Conservation (phyloP, 2,888 invertebrate species). For the Leptinotarsa peninsularis region DNA sequence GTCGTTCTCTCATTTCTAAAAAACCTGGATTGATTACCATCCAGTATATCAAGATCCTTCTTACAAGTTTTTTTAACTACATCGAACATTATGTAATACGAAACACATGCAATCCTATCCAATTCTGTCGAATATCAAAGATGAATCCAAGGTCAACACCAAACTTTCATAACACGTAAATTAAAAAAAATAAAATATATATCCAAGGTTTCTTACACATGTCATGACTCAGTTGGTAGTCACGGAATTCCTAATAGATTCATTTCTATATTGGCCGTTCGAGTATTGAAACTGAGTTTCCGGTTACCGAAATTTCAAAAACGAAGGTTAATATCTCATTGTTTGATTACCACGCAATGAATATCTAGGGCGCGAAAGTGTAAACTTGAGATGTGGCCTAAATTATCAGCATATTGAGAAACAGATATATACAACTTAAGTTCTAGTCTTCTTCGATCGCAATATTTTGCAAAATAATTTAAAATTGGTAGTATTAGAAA, state of each 20-base stretch:
- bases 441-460: no score
- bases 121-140: neutral
- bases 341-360: constrained; percentile 6
- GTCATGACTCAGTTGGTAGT: neutral
- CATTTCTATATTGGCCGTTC: neutral
- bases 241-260: neutral
- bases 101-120: no score
- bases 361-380: constrained; percentile 5
- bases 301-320: neutral
- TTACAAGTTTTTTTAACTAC: no score
- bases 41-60: no score
- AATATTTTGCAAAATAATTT: no score
- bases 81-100: no score
- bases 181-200: neutral
- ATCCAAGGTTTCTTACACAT: neutral
- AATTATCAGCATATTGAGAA: neutral
- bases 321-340: constrained; percentile 9
- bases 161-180: neutral
- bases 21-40: no score
- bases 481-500: no score
- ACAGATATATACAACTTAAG: no score
- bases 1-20: no score
- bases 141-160: neutral
- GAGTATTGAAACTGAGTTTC: neutral
- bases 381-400: neutral